Base-by-base conservation (phyloP, 1,140 invertebrate genomes). In the Bombus soroeensis region DNA sequence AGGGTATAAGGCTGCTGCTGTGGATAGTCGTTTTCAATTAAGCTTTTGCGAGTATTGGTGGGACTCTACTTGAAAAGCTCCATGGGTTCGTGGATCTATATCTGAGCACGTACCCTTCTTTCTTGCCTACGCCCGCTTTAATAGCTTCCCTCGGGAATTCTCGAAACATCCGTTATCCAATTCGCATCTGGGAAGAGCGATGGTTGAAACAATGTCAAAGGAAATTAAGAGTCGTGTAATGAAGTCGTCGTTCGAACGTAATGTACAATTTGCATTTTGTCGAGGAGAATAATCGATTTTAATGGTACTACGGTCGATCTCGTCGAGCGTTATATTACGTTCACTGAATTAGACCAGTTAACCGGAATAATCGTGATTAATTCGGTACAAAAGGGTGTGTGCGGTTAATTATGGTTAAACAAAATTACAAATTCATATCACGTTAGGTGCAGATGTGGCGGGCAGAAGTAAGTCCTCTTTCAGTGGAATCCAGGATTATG, bases 1-100 rank as follows among this genome's bases (percentile, higher is more conserved):
- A 75, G 83, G n/a, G 53, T 28, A 41, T 37, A 53, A 66, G 71
- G 39, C 57, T 83, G 57, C 57, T 79, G 57, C 59, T 37, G 71
- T 53, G 62, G 82, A 84, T 79, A 77, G 70, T 75, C 85, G 88
- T 86, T 89, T 85, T 87, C 88, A 89, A 89, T 89, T 89, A 89
- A 89, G 79, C 79, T 86, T 47, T 41, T 71, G 15, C 18, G 71
- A 73, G 57, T 68, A 70, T 53, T 47, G 74, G 64, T 47, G 64
- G 22, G 39, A 13, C n/a, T 75, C 39, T 18, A n/a, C 34, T 64
- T 59, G 62, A 68, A 68, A 68, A 59, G 64, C 47, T 41, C 64
- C 71, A 18, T 28, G n/a, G 53, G 28, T 32, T 66, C 32, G 53
- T 62, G 34, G 72, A 57, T 78, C 75, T 32, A 59, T 66, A 59